Evolutionary conservation across 2,113 vertebrate genomes (phyloP), one percentile per base, ranked within the genome.

Genomic region (Hippocampus abdominalis): DNA sequence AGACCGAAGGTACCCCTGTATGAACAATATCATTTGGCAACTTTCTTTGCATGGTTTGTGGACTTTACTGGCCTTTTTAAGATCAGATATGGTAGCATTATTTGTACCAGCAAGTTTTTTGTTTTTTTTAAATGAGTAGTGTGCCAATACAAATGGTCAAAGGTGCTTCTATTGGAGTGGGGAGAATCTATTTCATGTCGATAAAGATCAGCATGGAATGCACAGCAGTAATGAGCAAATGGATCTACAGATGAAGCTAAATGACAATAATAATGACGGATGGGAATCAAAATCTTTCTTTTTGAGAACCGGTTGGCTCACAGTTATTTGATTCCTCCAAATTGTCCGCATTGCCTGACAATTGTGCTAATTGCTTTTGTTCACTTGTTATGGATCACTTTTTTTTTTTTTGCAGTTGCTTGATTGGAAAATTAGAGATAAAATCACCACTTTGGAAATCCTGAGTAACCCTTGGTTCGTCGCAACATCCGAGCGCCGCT

Each of bases 41-140:
- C 59, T 39, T 29, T 36, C 36, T 36, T 61, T 10, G 10, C 11
- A 11, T 1, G 46, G 20, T 60, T 20, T 60, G 8, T 60, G 29
- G 27, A 36, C 57, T 60, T 32, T 60, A 2, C 4, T 7, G 25
- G 5, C 23, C 13, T 60, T 61, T 61, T 61, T 2, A 20, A 61
- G 20, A 61, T 61, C 59, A 21, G 16, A 64, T 29, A 70, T 66
- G 64, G 32, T 13, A 15, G 23, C 54, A 32, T 74, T 8, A 62
- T 84, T 84, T 85, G 53, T 81, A 80, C 54, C 27, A 40, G 42
- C 10, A 36, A 8, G 39, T 71, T 78, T 67, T 68, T 44, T 18
- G n/a, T 16, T 51, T 51, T 51, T 18, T 51, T 51, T 21, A 9
- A 21, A 32, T 12, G 68, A 77, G 78, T 81, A 81, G 44, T 62